Evolutionary conservation across 2,113 vertebrate species (phyloP).

Genomic region (Macquaria ambigua): DNA sequence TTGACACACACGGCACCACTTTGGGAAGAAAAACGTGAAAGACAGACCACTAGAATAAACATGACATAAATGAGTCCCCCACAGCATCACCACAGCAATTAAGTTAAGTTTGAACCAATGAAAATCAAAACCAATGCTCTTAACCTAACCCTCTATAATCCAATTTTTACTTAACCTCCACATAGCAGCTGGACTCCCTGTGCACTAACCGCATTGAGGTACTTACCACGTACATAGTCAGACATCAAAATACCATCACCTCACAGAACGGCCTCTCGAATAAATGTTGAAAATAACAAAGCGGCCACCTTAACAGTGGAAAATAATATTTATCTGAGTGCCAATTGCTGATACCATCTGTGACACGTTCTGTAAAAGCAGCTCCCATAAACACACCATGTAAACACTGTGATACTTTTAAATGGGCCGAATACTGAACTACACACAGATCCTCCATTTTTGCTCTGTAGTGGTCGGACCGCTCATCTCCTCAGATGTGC

Average conservation of each 20-base stretch:
- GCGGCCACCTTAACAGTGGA: slow-evolving; percentile 68
- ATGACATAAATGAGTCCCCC: slow-evolving; percentile 72
- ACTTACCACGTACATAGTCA: slow-evolving; percentile 61
- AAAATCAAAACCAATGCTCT: slow-evolving; percentile 72
- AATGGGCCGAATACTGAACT: slow-evolving; percentile 47
- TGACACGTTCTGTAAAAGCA: slow-evolving; percentile 75
- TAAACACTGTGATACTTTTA: slow-evolving; percentile 76
- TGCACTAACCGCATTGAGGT: slow-evolving; percentile 58
- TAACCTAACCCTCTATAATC: slow-evolving; percentile 69
- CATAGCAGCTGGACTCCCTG: slow-evolving; percentile 69
- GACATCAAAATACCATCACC: slow-evolving; percentile 76
- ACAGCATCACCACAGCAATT: slow-evolving; percentile 76
- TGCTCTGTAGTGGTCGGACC: slow-evolving; percentile 10
- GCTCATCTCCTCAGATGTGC: slow-evolving; percentile 42
- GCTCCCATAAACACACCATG: slow-evolving; percentile 75
- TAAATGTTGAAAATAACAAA: slow-evolving; percentile 78
- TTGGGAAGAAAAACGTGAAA: slow-evolving; percentile 13
- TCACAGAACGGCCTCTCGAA: slow-evolving; percentile 65
- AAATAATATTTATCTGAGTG: slow-evolving; percentile 80
- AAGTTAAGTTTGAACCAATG: slow-evolving; percentile 72
- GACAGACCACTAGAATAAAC: slow-evolving; percentile 65
- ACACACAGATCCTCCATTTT: slow-evolving; percentile 48
- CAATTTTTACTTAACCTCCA: slow-evolving; percentile 65
- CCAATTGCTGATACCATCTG: slow-evolving; percentile 68
- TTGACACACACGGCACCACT: slow-evolving; percentile 19